These are phyloP conservation scores for Athripsodes cinereus DNA, from an alignment of 2,888 invertebrate species.

Conservation along the genomic window DNA sequence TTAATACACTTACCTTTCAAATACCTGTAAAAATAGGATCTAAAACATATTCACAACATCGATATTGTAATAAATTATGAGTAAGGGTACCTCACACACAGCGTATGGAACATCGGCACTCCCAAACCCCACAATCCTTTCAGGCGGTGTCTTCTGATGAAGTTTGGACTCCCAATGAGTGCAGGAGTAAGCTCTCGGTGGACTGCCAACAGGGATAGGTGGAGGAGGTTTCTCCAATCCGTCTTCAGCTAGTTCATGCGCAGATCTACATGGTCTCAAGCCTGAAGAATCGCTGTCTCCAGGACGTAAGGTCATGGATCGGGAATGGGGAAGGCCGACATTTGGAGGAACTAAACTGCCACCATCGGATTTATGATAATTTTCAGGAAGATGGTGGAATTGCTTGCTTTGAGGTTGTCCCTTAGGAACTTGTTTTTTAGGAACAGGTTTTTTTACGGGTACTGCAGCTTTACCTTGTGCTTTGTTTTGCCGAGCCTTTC, in stretches of 20 bases:
- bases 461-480: constrained; percentile 37
- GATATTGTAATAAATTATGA: constrained; percentile 11
- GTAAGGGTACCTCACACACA: constrained; percentile 45
- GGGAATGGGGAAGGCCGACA: constrained; percentile 30
- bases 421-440: constrained; percentile 6
- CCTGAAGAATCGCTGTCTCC: constrained; percentile 35
- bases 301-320: constrained; percentile 35
- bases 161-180: constrained; percentile 55
- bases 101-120: constrained; percentile 47
- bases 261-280: constrained; percentile 30
- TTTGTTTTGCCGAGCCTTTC: constrained; percentile 62
- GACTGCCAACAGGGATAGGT: constrained; percentile 19
- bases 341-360: constrained; percentile 45
- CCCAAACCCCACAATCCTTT: constrained; percentile 46
- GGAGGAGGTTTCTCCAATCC: constrained; percentile 38
- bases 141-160: constrained; percentile 45
- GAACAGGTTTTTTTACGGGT: constrained; percentile 30
- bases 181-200: constrained; percentile 52
- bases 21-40: no score
- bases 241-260: constrained; percentile 35
- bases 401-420: constrained; percentile 44
- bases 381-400: constrained; percentile 50
- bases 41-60: constrained; percentile 6
- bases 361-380: constrained; percentile 39
- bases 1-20: no score